A percentile compares a stretch with the other conserved stretches of the same genome.
These are phyloP conservation scores for Hyperoplus immaculatus DNA, from an alignment of 2,797 vertebrate genomes.

Conservation along the genomic window DNA sequence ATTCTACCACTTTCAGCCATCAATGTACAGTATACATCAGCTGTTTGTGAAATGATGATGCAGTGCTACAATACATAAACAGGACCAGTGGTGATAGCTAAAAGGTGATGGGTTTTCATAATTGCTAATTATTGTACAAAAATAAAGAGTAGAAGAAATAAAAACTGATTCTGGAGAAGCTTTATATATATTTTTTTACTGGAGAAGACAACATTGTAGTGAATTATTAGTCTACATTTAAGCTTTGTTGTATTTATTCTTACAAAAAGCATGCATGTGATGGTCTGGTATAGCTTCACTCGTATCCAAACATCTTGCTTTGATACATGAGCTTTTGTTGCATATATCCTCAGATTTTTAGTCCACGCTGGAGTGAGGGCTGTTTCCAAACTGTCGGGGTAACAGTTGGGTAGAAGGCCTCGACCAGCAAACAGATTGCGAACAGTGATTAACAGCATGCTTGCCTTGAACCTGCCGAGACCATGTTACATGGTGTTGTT, in stretches of 20 bases:
- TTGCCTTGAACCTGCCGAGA: constrained; percentile 67
- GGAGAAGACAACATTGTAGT: background rate
- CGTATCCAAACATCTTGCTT: constrained; percentile 14
- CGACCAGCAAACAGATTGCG: constrained; percentile 69
- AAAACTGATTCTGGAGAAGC: background rate
- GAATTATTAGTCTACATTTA: background rate
- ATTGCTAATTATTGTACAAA: background rate
- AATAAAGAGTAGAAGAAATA: background rate
- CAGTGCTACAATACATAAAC: background rate
- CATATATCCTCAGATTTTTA: constrained; percentile 24
- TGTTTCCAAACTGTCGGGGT: constrained; percentile 45
- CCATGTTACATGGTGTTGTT: constrained; percentile 49
- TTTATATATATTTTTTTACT: background rate
- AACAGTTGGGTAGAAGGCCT: constrained; percentile 57
- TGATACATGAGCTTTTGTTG: constrained; percentile 30
- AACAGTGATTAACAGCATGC: constrained; percentile 70
- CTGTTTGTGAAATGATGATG: constrained; percentile 7
- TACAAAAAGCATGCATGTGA: background rate
- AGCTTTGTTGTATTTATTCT: background rate
- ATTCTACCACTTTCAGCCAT: background rate
- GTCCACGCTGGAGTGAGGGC: constrained; percentile 24
- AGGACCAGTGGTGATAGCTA: background rate
- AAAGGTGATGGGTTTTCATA: constrained; percentile 4
- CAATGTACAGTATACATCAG: constrained; percentile 9
- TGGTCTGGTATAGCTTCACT: constrained; percentile 5